Evolutionary conservation across 2,113 vertebrate genomes (phyloP).

Genomic region (Pelmatolapia mariae): DNA sequence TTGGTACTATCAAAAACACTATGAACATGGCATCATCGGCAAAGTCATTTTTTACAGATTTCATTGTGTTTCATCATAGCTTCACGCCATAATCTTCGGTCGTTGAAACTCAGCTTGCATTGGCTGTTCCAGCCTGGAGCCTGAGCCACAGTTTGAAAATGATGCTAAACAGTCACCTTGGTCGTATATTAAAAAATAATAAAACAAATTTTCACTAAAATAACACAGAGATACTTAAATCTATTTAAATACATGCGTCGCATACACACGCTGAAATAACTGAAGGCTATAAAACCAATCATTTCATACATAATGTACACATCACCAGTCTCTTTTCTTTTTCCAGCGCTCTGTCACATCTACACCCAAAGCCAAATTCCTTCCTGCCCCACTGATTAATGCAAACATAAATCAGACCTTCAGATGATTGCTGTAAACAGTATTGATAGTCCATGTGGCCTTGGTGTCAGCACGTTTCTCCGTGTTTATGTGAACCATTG

Average conservation of each 20-base stretch:
- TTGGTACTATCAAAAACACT: not conserved
- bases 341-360: not conserved
- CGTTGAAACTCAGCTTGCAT: not conserved
- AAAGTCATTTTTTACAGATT: not conserved
- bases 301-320: not conserved
- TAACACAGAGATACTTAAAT: not conserved
- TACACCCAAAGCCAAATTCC: constrained; percentile 20
- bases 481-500: constrained; percentile 53
- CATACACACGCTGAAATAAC: not conserved
- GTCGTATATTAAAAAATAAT: not conserved
- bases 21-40: not conserved
- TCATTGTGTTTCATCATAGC: not conserved
- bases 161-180: not conserved
- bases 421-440: constrained; percentile 63
- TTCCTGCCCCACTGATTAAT: constrained; percentile 54
- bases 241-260: not conserved
- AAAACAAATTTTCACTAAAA: not conserved
- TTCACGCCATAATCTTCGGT: not conserved
- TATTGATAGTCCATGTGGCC: constrained; percentile 38
- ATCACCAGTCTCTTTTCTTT: not conserved
- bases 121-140: not conserved
- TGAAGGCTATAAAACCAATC: not conserved
- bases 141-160: not conserved
- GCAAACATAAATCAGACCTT: constrained; percentile 60
- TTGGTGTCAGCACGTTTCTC: constrained; percentile 40